Conservation (phyloP, 2,797 vertebrate species). For the Epinephelus coioides region DNA sequence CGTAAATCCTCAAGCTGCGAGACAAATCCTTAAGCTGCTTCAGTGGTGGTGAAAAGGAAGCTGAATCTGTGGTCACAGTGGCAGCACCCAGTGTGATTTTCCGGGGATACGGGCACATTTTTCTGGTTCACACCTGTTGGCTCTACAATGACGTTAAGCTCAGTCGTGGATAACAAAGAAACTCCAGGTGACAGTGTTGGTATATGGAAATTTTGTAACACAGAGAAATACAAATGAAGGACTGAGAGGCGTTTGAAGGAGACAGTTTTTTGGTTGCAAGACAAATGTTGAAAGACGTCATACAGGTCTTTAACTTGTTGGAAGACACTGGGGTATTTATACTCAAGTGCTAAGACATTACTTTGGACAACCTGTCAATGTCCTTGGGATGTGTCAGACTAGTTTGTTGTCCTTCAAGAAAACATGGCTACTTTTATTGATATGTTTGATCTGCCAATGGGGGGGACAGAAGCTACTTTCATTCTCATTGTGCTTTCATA, state of each 20-base stretch:
- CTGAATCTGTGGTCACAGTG: slow-evolving; percentile 48
- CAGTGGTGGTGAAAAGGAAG: slow-evolving; percentile 49
- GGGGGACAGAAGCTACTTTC: too few relatives aligned
- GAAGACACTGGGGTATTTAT: background rate
- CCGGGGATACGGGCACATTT: slow-evolving; percentile 36
- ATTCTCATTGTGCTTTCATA: too few relatives aligned
- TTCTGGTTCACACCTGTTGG: slow-evolving; percentile 52
- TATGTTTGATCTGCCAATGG: too few relatives aligned
- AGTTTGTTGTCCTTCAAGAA: too few relatives aligned
- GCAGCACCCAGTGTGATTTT: slow-evolving; percentile 50
- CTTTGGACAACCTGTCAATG: background rate
- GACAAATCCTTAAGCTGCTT: slow-evolving; percentile 70
- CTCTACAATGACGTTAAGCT: slow-evolving; percentile 30
- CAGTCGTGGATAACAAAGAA: slow-evolving; percentile 39
- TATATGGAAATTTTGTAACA: background rate
- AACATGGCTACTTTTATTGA: too few relatives aligned
- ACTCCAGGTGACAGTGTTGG: slow-evolving; percentile 14
- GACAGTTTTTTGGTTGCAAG: background rate
- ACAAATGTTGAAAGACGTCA: background rate
- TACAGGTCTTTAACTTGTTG: background rate
- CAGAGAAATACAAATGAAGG: slow-evolving; percentile 13
- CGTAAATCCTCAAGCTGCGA: slow-evolving; percentile 61
- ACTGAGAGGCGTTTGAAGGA: slow-evolving; percentile 10
- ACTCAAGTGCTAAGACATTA: background rate
- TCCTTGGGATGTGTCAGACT: background rate